Evolutionary conservation across 2,797 vertebrate species (phyloP), one percentile per base, ranked within the genome.

Genomic region (Taeniopygia guttata): DNA sequence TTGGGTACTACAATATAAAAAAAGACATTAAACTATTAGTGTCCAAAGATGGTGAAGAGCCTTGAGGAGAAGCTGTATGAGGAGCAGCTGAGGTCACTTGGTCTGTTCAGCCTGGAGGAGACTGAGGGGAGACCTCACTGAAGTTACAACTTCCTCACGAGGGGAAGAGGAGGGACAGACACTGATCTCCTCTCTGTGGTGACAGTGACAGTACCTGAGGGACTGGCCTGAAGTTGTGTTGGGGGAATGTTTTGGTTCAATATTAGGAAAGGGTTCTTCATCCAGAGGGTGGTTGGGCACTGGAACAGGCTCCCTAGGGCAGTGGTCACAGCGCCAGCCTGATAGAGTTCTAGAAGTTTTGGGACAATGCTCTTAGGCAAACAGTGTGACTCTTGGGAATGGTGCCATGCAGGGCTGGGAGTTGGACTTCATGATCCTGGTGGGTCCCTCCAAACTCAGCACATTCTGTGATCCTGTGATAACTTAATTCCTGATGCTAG

Each of bases 301-400:
- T 38, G 34, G 34, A 68, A 29, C 7, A 60, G 38, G 23, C 19
- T 85, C 23, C 29, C 5, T 40, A 60, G 16, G 11, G 11, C 1
- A n/a, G 13, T 0, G 3, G 40, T n/a, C n/a, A 52, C 54, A 76
- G 46, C 54, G 13, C 5, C 40, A 46, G 5, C n/a, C 46, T 52
- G n/a, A 13, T 38, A 54, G 23, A 52, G 13, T 8, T 46, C n/a
- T 1, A 23, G 5, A 38, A 46, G 29, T 1, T 2, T 21, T 52
- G n/a, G 55, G 20, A 45, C 29, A 60, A 0, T 29, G 29, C 19
- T 60, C 46, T 54, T 0, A 0, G 13, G 40, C 10, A 84, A 0
- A 17, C 4, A 29, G 23, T 1, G 23, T 40, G 13, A 46, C n/a
- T 59, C 46, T 11, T 17, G n/a, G n/a, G 40, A 9, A 34, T 26